phyloP scores from a whole-genome alignment of 2,888 invertebrate genomes.

The Dilophus febrilis region DNA sequence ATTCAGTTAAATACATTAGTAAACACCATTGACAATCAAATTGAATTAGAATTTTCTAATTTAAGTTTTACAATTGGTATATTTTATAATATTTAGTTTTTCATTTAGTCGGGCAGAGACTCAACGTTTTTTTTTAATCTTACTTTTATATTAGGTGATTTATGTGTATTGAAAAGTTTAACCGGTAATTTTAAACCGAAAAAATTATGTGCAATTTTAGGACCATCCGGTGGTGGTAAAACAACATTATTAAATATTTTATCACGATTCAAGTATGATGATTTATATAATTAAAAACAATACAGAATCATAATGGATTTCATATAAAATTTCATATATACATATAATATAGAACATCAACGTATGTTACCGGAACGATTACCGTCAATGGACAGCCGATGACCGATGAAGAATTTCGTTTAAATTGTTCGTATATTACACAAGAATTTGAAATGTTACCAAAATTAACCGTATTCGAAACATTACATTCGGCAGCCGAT shows the following conservation, averaged over 20 bases:
- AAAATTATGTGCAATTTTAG: conserved; percentile 89
- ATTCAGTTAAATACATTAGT: too few species aligned
- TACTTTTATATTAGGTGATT: too few species aligned
- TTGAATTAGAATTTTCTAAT: too few species aligned
- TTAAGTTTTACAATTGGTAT: too few species aligned
- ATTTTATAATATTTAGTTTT: too few species aligned
- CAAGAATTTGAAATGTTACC: conserved; percentile 69
- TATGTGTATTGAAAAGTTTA: too few species aligned
- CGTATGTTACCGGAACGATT: conserved; percentile 44
- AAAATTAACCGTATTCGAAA: conserved; percentile 65
- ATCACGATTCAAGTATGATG: conserved; percentile 74
- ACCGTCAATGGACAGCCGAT: conserved; percentile 48
- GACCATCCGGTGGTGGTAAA: conserved; percentile 65
- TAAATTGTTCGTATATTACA: conserved; percentile 57
- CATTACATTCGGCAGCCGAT: conserved; percentile 65
- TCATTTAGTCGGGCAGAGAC: too few species aligned
- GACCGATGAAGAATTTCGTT: conserved; percentile 44
- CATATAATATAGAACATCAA: too few species aligned
- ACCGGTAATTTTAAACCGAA: conserved; percentile 61
- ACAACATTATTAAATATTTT: conserved; percentile 77
- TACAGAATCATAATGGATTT: background rate
- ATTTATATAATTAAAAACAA: background rate
- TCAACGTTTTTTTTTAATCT: too few species aligned
- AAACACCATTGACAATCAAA: too few species aligned
- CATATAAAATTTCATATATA: too few species aligned